Evolutionary conservation across 2,113 vertebrate species (phyloP), one percentile per base, ranked within the genome.

Genomic region (Enhydra lutris): DNA sequence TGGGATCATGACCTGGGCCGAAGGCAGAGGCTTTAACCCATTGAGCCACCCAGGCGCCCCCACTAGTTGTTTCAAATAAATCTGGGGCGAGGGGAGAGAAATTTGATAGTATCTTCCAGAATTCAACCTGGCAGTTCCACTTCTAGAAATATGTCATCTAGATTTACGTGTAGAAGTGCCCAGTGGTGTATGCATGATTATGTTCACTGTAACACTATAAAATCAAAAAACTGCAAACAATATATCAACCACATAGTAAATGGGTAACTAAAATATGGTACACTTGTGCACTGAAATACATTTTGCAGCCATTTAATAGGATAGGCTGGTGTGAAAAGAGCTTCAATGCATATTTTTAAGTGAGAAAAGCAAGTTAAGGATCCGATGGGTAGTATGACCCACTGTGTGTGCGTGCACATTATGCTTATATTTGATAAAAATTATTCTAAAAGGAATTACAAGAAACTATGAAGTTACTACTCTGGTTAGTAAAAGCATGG

Each of bases 61-160:
- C 15, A 57, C 5, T 45, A 69, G 20, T 17, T 71, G 52, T 65
- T 84, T 83, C n/a, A 87, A 45, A 36, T 96, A 86, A 78, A 69
- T n/a, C 52, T 65, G 26, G 12, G 7, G 15, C 3, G 2, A n/a
- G n/a, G 69, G 13, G 55, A 4, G 39, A 87, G 24, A 10, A 52
- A 67, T 81, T 88, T 74, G 47, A 39, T 39, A 74, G 10, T 76
- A 84, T 61, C 69, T 67, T 84, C 63, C 52, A 93, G 83, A 97
- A 89, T 69, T 84, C 61, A 91, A 78, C 26, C 12, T 13, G 31
- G 21, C 12, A 57, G 24, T 91, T 88, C 11, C 11, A 63, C n/a
- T 80, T 93, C 89, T 91, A 93, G 81, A 78, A 59, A 83, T 57
- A 11, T 42, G 31, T 59, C 65, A 96, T 79, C 93, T 88, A 36